Evolutionary conservation across 2,113 vertebrate species (phyloP).

Genomic region (Lophius piscatorius): DNA sequence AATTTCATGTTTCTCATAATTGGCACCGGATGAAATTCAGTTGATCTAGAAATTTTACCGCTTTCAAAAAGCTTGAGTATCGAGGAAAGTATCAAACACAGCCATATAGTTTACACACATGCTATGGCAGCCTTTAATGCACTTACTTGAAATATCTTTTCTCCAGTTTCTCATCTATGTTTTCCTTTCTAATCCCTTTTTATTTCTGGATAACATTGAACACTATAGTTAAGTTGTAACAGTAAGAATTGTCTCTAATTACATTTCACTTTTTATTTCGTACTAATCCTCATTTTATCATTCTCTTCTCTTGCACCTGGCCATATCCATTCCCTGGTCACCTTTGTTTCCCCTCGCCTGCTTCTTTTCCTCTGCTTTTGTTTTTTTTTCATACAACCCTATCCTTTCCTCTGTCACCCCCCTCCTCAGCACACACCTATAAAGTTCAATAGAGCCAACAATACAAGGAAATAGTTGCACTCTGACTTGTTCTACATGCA

Average conservation of each 20-base stretch:
- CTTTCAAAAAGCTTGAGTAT: no score
- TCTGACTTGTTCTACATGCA: constrained; percentile 21
- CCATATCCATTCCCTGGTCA: constrained; percentile 17
- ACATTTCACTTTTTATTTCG: no score
- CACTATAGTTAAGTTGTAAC: no score
- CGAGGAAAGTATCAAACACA: neutral
- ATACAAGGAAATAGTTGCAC: constrained; percentile 71
- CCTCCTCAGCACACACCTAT: constrained; percentile 63
- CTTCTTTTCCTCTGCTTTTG: constrained; percentile 31
- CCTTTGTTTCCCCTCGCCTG: neutral
- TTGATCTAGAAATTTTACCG: no score
- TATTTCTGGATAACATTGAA: no score
- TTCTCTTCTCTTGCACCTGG: neutral
- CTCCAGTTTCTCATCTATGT: no score
- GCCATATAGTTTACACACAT: no score
- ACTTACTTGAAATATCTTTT: no score
- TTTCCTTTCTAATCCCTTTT: no score
- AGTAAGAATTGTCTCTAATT: no score
- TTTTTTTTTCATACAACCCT: neutral
- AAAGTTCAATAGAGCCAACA: constrained; percentile 55
- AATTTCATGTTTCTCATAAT: neutral
- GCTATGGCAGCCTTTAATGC: no score
- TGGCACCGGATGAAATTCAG: neutral
- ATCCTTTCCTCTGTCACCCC: constrained; percentile 6
- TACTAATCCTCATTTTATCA: no score